Percentiles rank a stretch among this genome's conserved stretches.
Conservation (phyloP, 2,113 vertebrate species). For the Bujurquina vittata region DNA sequence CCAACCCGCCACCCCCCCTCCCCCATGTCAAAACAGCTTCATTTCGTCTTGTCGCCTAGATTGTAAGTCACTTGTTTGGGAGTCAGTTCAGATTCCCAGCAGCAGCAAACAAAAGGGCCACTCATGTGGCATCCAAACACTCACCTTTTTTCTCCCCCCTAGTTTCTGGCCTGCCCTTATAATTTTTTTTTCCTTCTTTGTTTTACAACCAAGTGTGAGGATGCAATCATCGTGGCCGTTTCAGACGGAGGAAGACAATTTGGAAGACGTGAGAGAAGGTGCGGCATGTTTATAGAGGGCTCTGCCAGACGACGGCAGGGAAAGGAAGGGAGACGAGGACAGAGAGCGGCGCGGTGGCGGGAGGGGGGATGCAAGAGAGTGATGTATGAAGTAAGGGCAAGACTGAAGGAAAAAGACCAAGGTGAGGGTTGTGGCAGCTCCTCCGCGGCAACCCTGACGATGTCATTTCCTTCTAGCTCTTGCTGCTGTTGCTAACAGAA, state of each 20-base stretch:
- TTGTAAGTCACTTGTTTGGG: conserved; percentile 28
- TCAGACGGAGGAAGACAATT: conserved; percentile 54
- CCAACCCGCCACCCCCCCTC: background rate
- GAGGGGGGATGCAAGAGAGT: conserved; percentile 20
- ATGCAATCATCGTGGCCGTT: conserved; percentile 67
- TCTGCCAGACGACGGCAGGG: conserved; percentile 29
- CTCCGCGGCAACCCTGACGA: conserved; percentile 48
- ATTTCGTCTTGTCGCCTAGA: conserved; percentile 41
- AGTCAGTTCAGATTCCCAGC: conserved; percentile 51
- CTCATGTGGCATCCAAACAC: background rate
- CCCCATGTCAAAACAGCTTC: conserved; percentile 45
- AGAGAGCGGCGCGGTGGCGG: background rate
- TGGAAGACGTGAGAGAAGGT: conserved; percentile 37
- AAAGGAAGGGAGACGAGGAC: conserved; percentile 17
- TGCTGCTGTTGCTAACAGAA: conserved; percentile 27
- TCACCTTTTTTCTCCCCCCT: background rate
- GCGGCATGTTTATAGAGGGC: conserved; percentile 67
- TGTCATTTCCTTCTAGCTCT: conserved; percentile 57
- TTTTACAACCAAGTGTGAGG: conserved; percentile 62
- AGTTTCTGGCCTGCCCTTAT: no score
- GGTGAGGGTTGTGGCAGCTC: background rate
- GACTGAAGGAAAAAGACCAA: conserved; percentile 17
- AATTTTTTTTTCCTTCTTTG: background rate
- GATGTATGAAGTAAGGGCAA: conserved; percentile 49
- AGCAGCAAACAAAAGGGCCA: conserved; percentile 24